Conservation (phyloP, 1,140 invertebrate species). For the Planococcus citri region DNA sequence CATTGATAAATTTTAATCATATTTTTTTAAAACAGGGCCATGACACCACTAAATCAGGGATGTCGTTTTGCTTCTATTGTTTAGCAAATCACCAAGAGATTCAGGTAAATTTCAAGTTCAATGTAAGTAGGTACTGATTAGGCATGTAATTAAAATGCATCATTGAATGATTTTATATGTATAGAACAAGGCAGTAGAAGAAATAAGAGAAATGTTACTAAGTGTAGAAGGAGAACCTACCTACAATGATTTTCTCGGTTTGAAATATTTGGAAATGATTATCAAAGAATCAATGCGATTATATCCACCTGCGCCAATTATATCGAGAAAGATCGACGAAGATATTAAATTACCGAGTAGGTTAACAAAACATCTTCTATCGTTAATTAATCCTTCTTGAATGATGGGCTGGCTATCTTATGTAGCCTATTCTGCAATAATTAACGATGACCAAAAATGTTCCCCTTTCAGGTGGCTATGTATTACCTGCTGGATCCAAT, state of each 20-base stretch:
- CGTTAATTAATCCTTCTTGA: not conserved
- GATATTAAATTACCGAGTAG: slow-evolving; percentile 38
- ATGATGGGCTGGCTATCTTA: too few relatives aligned
- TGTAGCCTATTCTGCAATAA: too few relatives aligned
- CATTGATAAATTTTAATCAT: not conserved
- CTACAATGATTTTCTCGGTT: slow-evolving; percentile 37
- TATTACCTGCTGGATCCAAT: slow-evolving; percentile 36
- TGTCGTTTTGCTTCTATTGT: not conserved
- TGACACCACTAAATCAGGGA: slow-evolving; percentile 4
- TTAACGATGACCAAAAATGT: too few relatives aligned
- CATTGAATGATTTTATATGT: too few relatives aligned
- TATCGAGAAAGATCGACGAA: slow-evolving; percentile 36
- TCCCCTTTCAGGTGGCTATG: slow-evolving; percentile 16
- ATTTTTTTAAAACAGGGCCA: not conserved
- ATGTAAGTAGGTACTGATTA: too few relatives aligned
- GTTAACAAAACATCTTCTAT: too few relatives aligned
- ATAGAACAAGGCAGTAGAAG: not conserved
- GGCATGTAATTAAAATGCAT: too few relatives aligned
- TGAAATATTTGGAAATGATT: slow-evolving; percentile 53
- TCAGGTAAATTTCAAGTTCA: not conserved
- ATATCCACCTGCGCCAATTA: slow-evolving; percentile 42
- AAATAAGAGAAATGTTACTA: not conserved
- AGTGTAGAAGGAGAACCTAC: not conserved
- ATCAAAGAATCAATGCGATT: slow-evolving; percentile 39
- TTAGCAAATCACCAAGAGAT: not conserved